A percentile compares a stretch with the other conserved stretches of the same genome.
Conservation (phyloP, 2,113 vertebrate genomes). For the Crotophaga sulcirostris region DNA sequence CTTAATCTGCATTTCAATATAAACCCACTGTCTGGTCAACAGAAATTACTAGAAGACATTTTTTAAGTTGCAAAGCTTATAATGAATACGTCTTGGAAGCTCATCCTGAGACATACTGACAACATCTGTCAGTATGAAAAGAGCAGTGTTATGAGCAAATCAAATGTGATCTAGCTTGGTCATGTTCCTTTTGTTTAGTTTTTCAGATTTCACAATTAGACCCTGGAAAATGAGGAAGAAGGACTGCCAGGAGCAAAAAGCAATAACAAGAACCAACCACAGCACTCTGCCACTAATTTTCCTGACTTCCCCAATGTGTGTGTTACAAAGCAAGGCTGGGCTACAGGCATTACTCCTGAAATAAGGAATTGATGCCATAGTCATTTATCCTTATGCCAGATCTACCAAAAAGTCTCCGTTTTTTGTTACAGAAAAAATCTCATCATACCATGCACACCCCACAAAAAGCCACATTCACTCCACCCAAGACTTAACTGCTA, state of each 20-base stretch:
- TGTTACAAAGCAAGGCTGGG: background rate
- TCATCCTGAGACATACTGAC: background rate
- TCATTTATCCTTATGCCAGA: background rate
- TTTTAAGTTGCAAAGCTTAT: background rate
- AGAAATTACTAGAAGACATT: background rate
- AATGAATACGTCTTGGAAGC: background rate
- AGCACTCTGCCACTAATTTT: background rate
- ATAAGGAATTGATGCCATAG: background rate
- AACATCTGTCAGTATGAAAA: background rate
- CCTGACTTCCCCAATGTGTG: no score
- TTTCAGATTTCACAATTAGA: background rate
- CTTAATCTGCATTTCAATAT: background rate
- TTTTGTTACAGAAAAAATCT: no score
- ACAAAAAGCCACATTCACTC: no score
- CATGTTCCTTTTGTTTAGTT: background rate
- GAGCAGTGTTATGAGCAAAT: background rate
- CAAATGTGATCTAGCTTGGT: background rate
- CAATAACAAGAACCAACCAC: background rate
- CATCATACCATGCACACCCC: no score
- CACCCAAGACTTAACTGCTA: no score
- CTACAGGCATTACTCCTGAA: background rate
- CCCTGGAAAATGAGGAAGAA: background rate
- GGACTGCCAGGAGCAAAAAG: background rate
- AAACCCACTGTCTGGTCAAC: background rate
- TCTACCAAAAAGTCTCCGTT: background rate